phyloP scores from a whole-genome alignment of 2,113 vertebrate genomes.

The Chaetorhynchus papuensis region DNA sequence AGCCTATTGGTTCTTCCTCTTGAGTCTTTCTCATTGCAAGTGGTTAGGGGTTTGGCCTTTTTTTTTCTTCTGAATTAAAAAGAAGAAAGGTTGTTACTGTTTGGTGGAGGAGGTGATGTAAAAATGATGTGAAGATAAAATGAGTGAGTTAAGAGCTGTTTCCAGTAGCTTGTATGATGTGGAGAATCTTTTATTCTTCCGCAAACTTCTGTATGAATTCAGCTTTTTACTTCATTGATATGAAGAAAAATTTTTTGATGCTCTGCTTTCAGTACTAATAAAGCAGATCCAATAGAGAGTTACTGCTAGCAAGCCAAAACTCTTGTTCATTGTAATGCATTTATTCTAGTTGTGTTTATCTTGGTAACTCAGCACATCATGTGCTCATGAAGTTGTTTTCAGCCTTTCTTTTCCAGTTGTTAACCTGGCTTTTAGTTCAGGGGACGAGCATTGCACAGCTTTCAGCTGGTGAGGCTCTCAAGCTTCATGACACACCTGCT shows the following conservation, averaged over 20 bases:
- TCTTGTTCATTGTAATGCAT: neutral
- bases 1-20: neutral
- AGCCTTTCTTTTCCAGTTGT: neutral
- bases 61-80: neutral
- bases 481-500: neutral
- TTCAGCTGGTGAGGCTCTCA: neutral
- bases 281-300: neutral
- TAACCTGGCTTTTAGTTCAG: neutral
- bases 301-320: neutral
- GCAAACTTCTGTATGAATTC: neutral
- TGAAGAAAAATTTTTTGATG: neutral
- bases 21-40: neutral
- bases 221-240: neutral
- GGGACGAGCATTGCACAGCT: neutral
- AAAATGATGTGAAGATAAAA: neutral
- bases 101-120: neutral
- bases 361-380: neutral
- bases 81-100: neutral
- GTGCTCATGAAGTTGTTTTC: neutral
- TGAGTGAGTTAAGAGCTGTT: neutral
- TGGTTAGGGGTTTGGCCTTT: neutral
- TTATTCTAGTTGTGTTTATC: neutral
- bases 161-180: neutral
- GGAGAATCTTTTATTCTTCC: neutral
- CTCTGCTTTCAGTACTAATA: neutral